Evolutionary conservation across 2,888 invertebrate genomes (phyloP).

Genomic region (Stenurella melanura): DNA sequence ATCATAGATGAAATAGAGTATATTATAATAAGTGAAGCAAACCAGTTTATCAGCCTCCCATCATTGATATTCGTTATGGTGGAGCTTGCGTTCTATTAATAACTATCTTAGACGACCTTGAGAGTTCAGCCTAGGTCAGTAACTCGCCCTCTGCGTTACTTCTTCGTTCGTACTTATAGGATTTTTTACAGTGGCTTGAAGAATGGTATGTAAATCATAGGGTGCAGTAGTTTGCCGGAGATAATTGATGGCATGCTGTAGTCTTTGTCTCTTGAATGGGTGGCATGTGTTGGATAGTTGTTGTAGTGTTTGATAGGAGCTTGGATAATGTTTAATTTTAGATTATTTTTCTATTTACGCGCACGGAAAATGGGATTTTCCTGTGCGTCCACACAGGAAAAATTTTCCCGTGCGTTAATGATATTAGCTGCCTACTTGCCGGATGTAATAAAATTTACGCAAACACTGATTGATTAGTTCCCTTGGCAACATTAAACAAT

Average conservation of each 20-base stretch:
- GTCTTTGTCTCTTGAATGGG: conserved; percentile 22
- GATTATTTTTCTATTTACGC: too few relatives aligned
- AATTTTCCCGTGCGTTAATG: too few relatives aligned
- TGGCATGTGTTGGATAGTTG: conserved; percentile 8
- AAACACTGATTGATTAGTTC: too few relatives aligned
- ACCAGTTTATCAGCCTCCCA: conserved; percentile 57
- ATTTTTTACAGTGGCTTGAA: conserved; percentile 12
- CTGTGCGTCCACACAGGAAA: too few relatives aligned
- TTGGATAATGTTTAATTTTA: neutral
- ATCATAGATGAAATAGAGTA: conserved; percentile 42
- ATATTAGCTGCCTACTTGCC: too few relatives aligned
- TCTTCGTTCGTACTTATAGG: conserved; percentile 3
- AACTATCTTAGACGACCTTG: conserved; percentile 64
- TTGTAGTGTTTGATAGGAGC: neutral
- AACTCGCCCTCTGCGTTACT: conserved; percentile 51
- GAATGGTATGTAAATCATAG: conserved; percentile 36
- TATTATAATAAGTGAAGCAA: conserved; percentile 38
- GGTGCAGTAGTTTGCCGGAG: conserved; percentile 22
- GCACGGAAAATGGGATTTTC: too few relatives aligned
- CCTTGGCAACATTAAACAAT: too few relatives aligned
- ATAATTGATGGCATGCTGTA: conserved; percentile 12
- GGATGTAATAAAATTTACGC: too few relatives aligned
- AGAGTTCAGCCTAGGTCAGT: conserved; percentile 69
- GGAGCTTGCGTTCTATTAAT: conserved; percentile 59
- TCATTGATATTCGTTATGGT: conserved; percentile 61